phyloP scores from a whole-genome alignment of 1,140 invertebrate genomes.

The Oscheius sp. region DNA sequence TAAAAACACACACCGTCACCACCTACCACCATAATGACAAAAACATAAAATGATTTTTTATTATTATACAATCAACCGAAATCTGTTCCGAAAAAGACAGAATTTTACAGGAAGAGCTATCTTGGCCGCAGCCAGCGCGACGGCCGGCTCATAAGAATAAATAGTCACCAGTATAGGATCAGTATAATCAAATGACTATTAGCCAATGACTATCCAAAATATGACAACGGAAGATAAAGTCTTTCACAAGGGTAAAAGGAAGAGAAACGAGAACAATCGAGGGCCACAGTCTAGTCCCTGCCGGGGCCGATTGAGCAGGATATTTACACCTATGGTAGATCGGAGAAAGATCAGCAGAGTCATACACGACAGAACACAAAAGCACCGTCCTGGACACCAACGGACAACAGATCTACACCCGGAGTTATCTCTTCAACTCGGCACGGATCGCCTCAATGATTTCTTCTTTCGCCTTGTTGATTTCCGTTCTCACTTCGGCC shows the following conservation, averaged over 20 bases:
- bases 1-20: too few relatives aligned
- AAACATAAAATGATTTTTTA: too few relatives aligned
- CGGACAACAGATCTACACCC: not conserved
- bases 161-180: not conserved
- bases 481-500: slow-evolving; percentile 7
- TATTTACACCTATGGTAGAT: slow-evolving; percentile 4
- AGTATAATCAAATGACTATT: slow-evolving; percentile 11
- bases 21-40: too few relatives aligned
- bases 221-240: not conserved
- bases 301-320: not conserved
- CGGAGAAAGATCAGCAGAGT: not conserved
- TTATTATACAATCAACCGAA: too few relatives aligned
- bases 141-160: not conserved
- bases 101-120: too few relatives aligned
- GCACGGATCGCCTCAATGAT: slow-evolving; percentile 5
- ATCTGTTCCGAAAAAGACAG: too few relatives aligned
- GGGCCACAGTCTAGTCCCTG: not conserved
- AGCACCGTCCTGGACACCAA: not conserved
- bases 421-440: not conserved
- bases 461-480: slow-evolving; percentile 15
- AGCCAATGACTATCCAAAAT: not conserved
- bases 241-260: not conserved
- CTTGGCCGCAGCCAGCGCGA: too few relatives aligned
- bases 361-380: not conserved
- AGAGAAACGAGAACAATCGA: not conserved